phyloP scores from a whole-genome alignment of 2,113 vertebrate genomes.

The Brachyistius frenatus region DNA sequence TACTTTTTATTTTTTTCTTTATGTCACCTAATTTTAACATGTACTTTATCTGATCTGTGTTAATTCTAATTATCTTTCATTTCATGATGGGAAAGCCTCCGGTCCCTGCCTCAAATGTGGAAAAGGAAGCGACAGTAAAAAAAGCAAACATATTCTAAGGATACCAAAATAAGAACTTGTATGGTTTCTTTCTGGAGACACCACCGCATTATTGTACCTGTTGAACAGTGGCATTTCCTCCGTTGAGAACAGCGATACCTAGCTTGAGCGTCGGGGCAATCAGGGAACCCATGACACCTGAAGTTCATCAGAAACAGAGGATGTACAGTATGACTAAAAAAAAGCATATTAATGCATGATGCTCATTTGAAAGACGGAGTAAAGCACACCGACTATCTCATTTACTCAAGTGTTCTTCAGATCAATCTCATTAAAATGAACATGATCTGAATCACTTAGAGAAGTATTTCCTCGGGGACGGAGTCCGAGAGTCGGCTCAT shows the following conservation, averaged over 20 bases:
- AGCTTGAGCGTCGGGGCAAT: slow-evolving; percentile 92
- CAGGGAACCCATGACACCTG: slow-evolving; percentile 89
- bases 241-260: slow-evolving; percentile 93
- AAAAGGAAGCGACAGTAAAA: no score
- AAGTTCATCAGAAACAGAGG: neutral
- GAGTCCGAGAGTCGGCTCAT: neutral
- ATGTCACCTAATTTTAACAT: no score
- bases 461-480: neutral
- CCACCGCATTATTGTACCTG: slow-evolving; percentile 83
- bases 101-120: no score
- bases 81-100: no score
- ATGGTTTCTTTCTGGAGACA: neutral
- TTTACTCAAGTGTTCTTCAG: no score
- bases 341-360: neutral
- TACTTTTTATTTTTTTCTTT: no score
- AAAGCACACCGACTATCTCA: no score
- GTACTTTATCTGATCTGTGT: no score
- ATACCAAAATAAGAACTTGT: neutral
- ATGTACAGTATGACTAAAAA: no score
- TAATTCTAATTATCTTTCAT: no score
- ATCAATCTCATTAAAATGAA: no score
- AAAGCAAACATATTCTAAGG: no score
- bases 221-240: slow-evolving; percentile 93
- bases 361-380: neutral
- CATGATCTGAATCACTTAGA: neutral